Evolutionary conservation across 2,113 vertebrate genomes (phyloP).

Genomic region (Irena cyanogastra): DNA sequence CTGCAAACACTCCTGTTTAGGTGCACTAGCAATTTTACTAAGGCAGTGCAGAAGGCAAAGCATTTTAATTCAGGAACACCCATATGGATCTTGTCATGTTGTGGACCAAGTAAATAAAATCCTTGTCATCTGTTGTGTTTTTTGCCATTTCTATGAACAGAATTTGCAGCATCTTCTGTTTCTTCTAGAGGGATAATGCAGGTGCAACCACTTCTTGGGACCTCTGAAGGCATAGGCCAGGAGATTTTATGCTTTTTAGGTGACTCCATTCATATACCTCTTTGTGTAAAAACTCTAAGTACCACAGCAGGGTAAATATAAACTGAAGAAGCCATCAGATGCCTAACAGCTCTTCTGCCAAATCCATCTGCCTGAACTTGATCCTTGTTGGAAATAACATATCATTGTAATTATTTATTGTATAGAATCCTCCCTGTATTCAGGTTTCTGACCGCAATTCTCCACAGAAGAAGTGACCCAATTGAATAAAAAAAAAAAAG

Average conservation of each 20-base stretch:
- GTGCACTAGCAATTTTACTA: neutral
- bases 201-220: neutral
- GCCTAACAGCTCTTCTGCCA: neutral
- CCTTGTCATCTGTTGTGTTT: neutral
- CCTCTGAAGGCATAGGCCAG: neutral
- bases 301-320: neutral
- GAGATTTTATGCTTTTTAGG: neutral
- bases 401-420: neutral
- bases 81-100: neutral
- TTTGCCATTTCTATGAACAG: neutral
- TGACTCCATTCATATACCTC: neutral
- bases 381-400: neutral
- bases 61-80: neutral
- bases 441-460: neutral
- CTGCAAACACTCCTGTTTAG: neutral
- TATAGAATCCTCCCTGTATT: neutral
- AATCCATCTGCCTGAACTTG: slow-evolving; percentile 18
- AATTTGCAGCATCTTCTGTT: neutral
- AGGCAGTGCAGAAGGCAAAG: neutral
- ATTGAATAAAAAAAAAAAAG: neutral
- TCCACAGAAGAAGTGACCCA: neutral
- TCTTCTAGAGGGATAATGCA: neutral
- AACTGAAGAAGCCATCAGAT: neutral
- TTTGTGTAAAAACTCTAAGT: neutral
- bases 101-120: neutral